Base-by-base conservation (phyloP, 2,797 vertebrate species). In the Astyanax mexicanus region DNA sequence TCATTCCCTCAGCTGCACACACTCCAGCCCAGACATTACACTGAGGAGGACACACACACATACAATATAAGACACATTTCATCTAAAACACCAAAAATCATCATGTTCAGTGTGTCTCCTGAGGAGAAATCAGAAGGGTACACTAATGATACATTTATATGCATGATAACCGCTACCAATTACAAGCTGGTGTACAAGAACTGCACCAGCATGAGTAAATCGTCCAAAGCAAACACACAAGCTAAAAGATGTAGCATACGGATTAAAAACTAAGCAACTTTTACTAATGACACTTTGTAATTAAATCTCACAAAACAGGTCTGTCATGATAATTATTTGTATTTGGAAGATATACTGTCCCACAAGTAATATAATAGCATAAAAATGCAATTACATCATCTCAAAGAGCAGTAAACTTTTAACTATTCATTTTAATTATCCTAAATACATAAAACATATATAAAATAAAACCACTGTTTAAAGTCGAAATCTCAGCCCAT, bases 1-100 rank as follows among this genome's bases (percentile, higher is more conserved):
- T 92, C 92, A 92, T 91, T 76, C 86, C 89, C 85, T 83, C 76
- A 7, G 84, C 82, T 78, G 73, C 75, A 69, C 13, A 60, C 72
- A 38, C 52, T 29, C 67, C 35, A 69, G 17, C 55, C 75, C 72
- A 82, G 57, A 69, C 87, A 89, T 90, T 82, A 86, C 88, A 87
- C 88, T 90, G 78, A 67, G 27, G 7, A 45, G 51, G 6, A 65
- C 1, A 54, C 29, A 32, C 29, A 2, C 37, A 13, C 6, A 74
- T 52, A 52, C 45, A 47, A 74, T 40, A 75, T 23, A 27, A 12
- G 45, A 27, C 19, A 29, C 19, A 13, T 17, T 52, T 8, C 19
- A 17, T 32, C n/a, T n/a, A n/a, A 57, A 57, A 32, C 54, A 57
- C 57, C 27, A 29, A 2, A 19, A n/a, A 32, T 29, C 29, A 2